Evolutionary conservation across 2,888 invertebrate species (phyloP), one percentile per base, ranked within the genome.

Genomic region (Aplocera efformata): DNA sequence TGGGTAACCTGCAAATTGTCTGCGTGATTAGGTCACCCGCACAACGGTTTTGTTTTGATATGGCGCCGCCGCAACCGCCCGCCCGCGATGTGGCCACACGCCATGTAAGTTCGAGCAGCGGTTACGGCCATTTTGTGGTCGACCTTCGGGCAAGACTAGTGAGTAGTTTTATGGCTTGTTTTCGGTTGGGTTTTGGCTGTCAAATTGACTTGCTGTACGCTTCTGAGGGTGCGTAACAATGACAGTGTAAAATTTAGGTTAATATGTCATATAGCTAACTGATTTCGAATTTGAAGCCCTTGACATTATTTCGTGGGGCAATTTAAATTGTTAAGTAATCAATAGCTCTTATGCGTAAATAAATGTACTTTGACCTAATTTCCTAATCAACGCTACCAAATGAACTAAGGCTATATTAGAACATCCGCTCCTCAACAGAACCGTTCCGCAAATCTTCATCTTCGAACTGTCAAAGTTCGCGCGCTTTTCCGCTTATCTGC

Each of bases 401-500:
- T 22, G 6, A 29, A 6, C 28, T 32, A 6, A 13, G 3, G 22
- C 28, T 24, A 28, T 29, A 29, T 7, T 1, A 20, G 7, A 9
- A 24, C 21, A 27, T 28, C 9, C 33, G 36, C 38, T 35, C 31
- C 32, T 7, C 17, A 30, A 42, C 29, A 43, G 60, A 58, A 42
- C 60, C 59, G 46, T 44, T 50, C 50, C 24, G 45, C 32, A 41
- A 60, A 72, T 69, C 55, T 65, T 68, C 49, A 10, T 38, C 31
- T 29, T 38, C 8, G 42, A 78, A 77, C 73, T 82, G 81, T 82
- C 74, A 83, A 79, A 79, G 58, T 79, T 83, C 72, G 64, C 83
- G 84, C 78, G 70, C 65, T 61, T 48, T 52, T 46, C 26, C 21
- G 42, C 32, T 40, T 31, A 47, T 10, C 42, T 35, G 66, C 88